Conservation (phyloP, 2,888 invertebrate species). For the Halictus ligatus region DNA sequence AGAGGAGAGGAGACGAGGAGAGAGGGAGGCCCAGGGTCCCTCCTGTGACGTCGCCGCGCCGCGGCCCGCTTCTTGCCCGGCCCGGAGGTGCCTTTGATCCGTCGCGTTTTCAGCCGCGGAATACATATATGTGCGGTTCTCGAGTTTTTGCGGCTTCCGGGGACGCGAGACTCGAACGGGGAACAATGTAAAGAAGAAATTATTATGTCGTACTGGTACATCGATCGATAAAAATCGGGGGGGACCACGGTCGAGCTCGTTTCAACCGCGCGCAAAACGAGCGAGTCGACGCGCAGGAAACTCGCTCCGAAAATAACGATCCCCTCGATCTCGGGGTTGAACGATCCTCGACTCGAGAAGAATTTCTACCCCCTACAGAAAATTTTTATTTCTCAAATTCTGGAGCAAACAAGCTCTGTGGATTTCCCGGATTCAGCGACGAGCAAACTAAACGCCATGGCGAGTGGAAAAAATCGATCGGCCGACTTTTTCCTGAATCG, state of each 20-base stretch:
- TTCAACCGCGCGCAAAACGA: constrained; percentile 26
- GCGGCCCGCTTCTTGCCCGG: constrained; percentile 61
- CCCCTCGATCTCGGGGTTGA: not conserved
- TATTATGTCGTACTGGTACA: constrained; percentile 57
- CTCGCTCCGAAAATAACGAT: constrained; percentile 23
- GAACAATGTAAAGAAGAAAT: constrained; percentile 63
- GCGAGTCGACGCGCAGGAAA: not conserved
- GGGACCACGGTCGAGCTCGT: constrained; percentile 9
- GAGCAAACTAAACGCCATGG: not conserved
- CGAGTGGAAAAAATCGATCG: not conserved
- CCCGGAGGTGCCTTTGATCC: constrained; percentile 68
- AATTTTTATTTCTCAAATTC: no score
- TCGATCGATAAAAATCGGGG: constrained; percentile 54
- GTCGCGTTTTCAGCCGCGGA: constrained; percentile 60
- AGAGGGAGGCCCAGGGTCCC: constrained; percentile 19
- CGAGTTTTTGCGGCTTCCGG: constrained; percentile 54
- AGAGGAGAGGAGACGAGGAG: constrained; percentile 11
- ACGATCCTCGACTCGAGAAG: not conserved
- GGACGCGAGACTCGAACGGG: constrained; percentile 39
- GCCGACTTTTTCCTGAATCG: constrained; percentile 8
- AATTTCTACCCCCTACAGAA: not conserved
- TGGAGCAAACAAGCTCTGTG: no score
- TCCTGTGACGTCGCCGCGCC: constrained; percentile 39
- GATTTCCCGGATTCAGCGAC: not conserved
- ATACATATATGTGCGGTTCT: constrained; percentile 55